Conservation (phyloP, 2,797 vertebrate species). For the Benthosema pterotum region DNA sequence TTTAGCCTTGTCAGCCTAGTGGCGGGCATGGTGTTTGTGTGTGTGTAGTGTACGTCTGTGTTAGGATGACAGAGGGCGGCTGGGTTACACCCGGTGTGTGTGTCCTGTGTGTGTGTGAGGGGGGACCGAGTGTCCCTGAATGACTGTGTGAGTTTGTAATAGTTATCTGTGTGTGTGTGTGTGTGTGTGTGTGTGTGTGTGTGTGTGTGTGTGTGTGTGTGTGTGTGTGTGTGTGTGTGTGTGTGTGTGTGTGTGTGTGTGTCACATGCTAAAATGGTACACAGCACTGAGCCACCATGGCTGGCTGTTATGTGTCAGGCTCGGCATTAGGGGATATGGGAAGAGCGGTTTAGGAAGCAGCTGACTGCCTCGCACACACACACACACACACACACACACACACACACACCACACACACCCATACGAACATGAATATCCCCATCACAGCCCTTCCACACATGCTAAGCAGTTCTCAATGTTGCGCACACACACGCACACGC, state of each 20-base stretch:
- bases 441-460: too few relatives aligned
- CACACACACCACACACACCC: too few relatives aligned
- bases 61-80: too few relatives aligned
- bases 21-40: too few relatives aligned
- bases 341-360: too few relatives aligned
- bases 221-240: constrained; percentile 10
- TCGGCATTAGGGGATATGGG: not conserved
- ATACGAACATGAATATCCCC: too few relatives aligned
- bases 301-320: too few relatives aligned
- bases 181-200: constrained; percentile 1
- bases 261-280: too few relatives aligned
- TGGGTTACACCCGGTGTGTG: not conserved
- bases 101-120: constrained; percentile 6
- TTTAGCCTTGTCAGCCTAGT: not conserved
- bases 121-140: not conserved
- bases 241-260: not conserved
- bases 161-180: not conserved
- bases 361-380: too few relatives aligned
- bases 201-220: constrained; percentile 8
- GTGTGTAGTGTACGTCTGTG: too few relatives aligned
- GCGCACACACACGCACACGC: constrained; percentile 1
- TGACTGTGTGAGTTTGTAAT: not conserved
- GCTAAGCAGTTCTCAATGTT: not conserved
- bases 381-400: too few relatives aligned
- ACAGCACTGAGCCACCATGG: too few relatives aligned